A percentile compares a stretch with the other conserved stretches of the same genome.
phyloP scores from a whole-genome alignment of 2,888 invertebrate genomes.

The Cotesia congregata region DNA sequence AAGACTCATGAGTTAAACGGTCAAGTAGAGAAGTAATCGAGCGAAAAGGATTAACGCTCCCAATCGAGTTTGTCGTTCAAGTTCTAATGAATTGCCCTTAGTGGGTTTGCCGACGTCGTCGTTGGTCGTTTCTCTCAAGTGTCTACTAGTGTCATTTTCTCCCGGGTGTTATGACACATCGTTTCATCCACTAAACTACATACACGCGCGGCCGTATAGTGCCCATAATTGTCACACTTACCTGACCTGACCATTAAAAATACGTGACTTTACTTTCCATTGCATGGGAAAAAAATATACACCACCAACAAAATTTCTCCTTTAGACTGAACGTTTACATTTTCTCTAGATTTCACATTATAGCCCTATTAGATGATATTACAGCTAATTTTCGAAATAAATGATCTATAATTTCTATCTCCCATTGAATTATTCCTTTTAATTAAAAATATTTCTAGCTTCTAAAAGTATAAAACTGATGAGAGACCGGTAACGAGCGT shows the following conservation, averaged over 20 bases:
- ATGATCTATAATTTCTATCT: no score
- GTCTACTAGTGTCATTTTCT: not conserved
- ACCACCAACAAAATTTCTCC: no score
- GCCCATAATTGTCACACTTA: not conserved
- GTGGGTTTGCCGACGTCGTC: constrained; percentile 14
- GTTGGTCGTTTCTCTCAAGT: constrained; percentile 9
- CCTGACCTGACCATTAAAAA: not conserved
- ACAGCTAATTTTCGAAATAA: no score
- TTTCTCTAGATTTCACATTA: no score
- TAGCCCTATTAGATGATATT: no score
- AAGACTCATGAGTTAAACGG: constrained; percentile 40
- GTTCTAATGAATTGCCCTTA: constrained; percentile 41
- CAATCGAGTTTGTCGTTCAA: constrained; percentile 33
- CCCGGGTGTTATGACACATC: constrained; percentile 20
- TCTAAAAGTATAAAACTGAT: no score
- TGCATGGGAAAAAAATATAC: no score
- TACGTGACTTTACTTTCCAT: not conserved
- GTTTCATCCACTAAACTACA: not conserved
- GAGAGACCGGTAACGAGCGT: no score
- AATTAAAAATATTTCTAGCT: no score
- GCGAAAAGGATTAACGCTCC: constrained; percentile 47
- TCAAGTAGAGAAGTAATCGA: constrained; percentile 50
- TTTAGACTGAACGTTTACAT: no score
- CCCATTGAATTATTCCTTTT: no score
- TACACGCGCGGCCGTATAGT: not conserved